A percentile compares a stretch with the other conserved stretches of the same genome.
Conservation (phyloP, 2,113 vertebrate genomes). For the Telmatochromis sp. region DNA sequence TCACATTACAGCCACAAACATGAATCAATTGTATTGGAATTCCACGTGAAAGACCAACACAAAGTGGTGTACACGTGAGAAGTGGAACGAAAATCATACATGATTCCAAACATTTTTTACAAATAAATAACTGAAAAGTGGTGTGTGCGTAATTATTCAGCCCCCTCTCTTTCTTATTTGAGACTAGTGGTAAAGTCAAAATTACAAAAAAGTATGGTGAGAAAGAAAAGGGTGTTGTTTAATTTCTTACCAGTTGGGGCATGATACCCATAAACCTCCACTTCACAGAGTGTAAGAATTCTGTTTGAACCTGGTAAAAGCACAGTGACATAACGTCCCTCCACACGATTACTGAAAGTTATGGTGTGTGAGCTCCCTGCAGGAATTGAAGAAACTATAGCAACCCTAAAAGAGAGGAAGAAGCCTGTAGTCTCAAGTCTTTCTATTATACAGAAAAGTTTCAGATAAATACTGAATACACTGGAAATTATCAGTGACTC, state of each 20-base stretch:
- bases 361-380: neutral
- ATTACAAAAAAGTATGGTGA: neutral
- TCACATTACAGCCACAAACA: neutral
- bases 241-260: slow-evolving; percentile 20
- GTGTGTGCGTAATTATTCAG: fast-evolving
- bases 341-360: neutral
- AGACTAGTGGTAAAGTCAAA: neutral
- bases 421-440: neutral
- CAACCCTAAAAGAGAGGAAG: slow-evolving; percentile 1
- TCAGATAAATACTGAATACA: neutral
- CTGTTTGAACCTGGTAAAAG: fast-evolving
- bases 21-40: neutral
- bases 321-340: slow-evolving; percentile 31
- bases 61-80: neutral
- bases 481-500: neutral
- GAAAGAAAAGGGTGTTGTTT: neutral
- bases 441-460: neutral
- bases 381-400: neutral
- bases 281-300: slow-evolving; percentile 19
- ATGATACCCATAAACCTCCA: slow-evolving; percentile 41
- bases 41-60: fast-evolving
- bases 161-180: neutral
- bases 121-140: neutral
- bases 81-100: neutral
- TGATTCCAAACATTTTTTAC: neutral